phyloP scores from a whole-genome alignment of 1,140 invertebrate species.

The Neodiprion virginianus region DNA sequence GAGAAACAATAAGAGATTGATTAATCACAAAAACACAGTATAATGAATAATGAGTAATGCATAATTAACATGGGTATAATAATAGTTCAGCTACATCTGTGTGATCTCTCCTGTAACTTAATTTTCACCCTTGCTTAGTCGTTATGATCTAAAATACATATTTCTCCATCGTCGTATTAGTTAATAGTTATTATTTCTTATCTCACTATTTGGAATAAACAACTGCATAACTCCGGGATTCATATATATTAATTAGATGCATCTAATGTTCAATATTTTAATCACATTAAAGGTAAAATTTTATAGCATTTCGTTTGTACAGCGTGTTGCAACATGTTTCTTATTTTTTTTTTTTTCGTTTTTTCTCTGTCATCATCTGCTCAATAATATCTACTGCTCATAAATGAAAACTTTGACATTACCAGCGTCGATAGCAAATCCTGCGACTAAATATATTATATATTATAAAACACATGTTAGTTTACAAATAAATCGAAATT shows the following conservation, averaged over 20 bases:
- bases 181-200: background rate
- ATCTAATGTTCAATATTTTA: background rate
- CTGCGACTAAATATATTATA: slow-evolving; percentile 38
- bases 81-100: background rate
- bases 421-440: background rate
- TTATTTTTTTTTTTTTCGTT: slow-evolving; percentile 27
- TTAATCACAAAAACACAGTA: slow-evolving; percentile 31
- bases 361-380: slow-evolving; percentile 27
- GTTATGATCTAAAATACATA: slow-evolving; percentile 1
- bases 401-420: background rate
- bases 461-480: slow-evolving; percentile 59
- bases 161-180: background rate
- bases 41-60: slow-evolving; percentile 24
- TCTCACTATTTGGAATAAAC: background rate
- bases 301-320: slow-evolving; percentile 13
- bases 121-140: background rate
- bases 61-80: slow-evolving; percentile 26
- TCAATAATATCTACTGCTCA: slow-evolving; percentile 7
- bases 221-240: slow-evolving; percentile 2
- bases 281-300: background rate
- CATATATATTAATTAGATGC: background rate
- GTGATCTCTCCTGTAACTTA: background rate
- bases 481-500: slow-evolving; percentile 56
- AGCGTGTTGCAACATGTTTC: slow-evolving; percentile 5
- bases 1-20: slow-evolving; percentile 10